Evolutionary conservation across 2,888 invertebrate species (phyloP), one percentile per base, ranked within the genome.

Genomic region (Spodoptera littoralis): DNA sequence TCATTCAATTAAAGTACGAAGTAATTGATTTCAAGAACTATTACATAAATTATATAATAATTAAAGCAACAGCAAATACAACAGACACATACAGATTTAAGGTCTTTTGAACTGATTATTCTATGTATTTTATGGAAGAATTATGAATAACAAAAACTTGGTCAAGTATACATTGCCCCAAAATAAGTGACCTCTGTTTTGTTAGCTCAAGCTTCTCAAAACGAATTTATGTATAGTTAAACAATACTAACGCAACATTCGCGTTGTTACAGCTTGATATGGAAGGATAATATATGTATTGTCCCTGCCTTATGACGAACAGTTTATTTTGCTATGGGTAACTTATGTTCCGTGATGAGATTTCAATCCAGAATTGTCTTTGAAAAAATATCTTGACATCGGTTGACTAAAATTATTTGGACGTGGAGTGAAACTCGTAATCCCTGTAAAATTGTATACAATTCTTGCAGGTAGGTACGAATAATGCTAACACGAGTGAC

Each of bases 81-180:
- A 67, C 44, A 49, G 48, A 56, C 74, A 59, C 52, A 57, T 61
- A 53, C 44, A 52, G 27, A 72, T 59, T 46, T 63, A 63, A 66
- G 62, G 53, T 56, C 59, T 72, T 61, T 58, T 44, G 42, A 61
- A 57, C 67, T 65, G 68, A 67, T 70, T 66, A 65, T 69, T 70
- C 61, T 72, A 73, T 66, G 70, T 69, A 71, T 69, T 68, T 65
- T 73, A 77, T 66, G 64, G 67, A 73, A 55, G 73, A 73, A 69
- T 73, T 77, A 77, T 72, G 78, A 76, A 80, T 79, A 79, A 70
- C 57, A 72, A 75, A 77, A 82, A 76, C 78, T 82, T 82, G 80
- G 82, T 82, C 77, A 79, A 82, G 81, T 82, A 80, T 82, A 71
- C 79, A 73, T 75, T 65, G 82, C 75, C 74, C 77, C 73, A 73